Evolutionary conservation across 1,140 invertebrate genomes (phyloP), one percentile per base, ranked within the genome.

Genomic region (Drosophila parvula): DNA sequence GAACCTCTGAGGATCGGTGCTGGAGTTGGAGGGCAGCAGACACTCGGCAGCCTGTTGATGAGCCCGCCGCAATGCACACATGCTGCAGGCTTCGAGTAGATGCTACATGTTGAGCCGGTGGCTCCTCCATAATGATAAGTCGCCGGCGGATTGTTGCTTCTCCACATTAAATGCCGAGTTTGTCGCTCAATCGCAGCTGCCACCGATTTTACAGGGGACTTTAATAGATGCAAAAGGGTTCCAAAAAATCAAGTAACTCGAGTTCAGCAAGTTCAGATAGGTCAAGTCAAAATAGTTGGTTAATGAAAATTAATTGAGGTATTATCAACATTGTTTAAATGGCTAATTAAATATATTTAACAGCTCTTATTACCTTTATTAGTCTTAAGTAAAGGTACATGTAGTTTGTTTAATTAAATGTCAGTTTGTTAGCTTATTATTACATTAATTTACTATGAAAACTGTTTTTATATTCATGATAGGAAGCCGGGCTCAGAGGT

Each of bases 141-240:
- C 36, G 43, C 34, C 32, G 43, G 12, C 34, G 43, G 47, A 50
- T 9, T 9, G 5, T 9, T 9, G 5, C 47, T 4, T 32, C 28
- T 44, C 51, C 48, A 51, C 80, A 74, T 69, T 82, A 57, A 79
- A 70, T 83, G 62, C 68, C 53, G 53, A 71, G 64, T 84, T 83
- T 83, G 79, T 82, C 80, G 80, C 58, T 76, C 61, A 44, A 34
- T 40, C 30, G 69, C 69, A 71, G 69, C 69, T 73, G 69, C 55
- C 53, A 50, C 36, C 34, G 34, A 50, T 59, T 70, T 41, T 27
- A 36, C 11, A 10, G 53, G 22, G 65, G 22, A 4, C n/a, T 32
- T 38, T 11, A 38, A 16, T 27, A n/a, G 16, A 36, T 10, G 14
- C 43, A 32, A 27, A 58, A 44, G 30, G 18, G 30, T 22, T 34